A percentile compares a stretch with the other conserved stretches of the same genome.
These are phyloP conservation scores for Hydrotaea cyrtoneurina DNA, from an alignment of 2,888 invertebrate species.

Conservation along the genomic window DNA sequence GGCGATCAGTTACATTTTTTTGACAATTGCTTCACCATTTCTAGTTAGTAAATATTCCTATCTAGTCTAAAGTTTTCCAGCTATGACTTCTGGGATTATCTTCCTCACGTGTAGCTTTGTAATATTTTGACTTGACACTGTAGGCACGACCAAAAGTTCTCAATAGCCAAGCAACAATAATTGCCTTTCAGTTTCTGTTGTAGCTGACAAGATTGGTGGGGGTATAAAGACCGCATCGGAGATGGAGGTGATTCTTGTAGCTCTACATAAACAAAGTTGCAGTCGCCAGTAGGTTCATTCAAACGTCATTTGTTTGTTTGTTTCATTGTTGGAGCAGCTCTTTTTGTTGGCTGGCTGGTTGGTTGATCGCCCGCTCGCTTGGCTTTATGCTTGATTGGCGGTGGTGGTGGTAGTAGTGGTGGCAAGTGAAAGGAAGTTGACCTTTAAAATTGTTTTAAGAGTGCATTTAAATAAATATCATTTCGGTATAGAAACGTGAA, in stretches of 20 bases:
- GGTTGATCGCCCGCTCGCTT: neutral
- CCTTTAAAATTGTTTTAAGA: constrained; percentile 61
- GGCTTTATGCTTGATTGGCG: neutral
- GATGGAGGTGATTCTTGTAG: constrained; percentile 15
- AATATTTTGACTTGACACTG: neutral
- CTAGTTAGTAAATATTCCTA: too few relatives aligned
- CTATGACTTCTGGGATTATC: too few relatives aligned
- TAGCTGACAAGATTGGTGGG: neutral
- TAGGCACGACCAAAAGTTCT: constrained; percentile 1
- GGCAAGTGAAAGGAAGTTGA: constrained; percentile 67
- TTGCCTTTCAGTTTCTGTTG: neutral
- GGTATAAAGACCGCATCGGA: neutral
- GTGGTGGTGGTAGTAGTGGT: constrained; percentile 12
- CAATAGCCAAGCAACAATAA: neutral
- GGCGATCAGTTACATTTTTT: too few relatives aligned
- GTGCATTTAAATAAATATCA: constrained; percentile 35
- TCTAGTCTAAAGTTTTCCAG: too few relatives aligned
- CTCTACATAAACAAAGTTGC: neutral
- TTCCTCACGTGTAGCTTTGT: neutral
- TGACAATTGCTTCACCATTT: too few relatives aligned
- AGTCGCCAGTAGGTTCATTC: neutral
- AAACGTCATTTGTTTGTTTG: neutral
- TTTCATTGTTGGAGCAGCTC: neutral
- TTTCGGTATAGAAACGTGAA: constrained; percentile 13
- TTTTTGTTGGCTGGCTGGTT: neutral